phyloP scores from a whole-genome alignment of 2,797 vertebrate genomes.

The Crossoptilon crossoptilon region DNA sequence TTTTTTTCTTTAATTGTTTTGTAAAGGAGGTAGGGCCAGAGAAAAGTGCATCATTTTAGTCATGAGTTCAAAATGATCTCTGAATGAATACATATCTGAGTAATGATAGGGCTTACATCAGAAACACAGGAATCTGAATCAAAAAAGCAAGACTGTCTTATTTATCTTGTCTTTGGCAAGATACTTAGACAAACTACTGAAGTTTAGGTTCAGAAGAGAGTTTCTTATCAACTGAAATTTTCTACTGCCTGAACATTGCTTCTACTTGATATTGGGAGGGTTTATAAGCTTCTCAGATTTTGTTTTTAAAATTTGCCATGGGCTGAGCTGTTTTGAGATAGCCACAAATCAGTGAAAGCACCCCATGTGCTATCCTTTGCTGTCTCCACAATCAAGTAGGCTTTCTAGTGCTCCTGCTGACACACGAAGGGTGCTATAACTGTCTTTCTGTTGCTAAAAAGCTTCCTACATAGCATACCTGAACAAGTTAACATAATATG shows the following conservation, averaged over 20 bases:
- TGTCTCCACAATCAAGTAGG: accelerated
- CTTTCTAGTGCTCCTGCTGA: not conserved
- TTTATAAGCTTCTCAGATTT: not conserved
- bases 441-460: not conserved
- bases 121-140: not conserved
- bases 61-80: not conserved
- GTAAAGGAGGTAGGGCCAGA: not conserved
- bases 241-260: not conserved
- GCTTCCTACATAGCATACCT: not conserved
- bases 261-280: not conserved
- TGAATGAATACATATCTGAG: not conserved
- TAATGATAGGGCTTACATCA: not conserved
- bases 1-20: not conserved
- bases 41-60: not conserved
- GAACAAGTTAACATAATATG: not conserved
- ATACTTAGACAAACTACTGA: not conserved
- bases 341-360: accelerated
- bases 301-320: not conserved
- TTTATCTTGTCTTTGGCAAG: not conserved
- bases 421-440: accelerated
- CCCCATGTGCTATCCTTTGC: accelerated
- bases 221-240: not conserved
- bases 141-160: not conserved
- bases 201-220: not conserved
- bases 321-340: not conserved